Evolutionary conservation across 2,113 vertebrate species (phyloP).

Genomic region (Pangasianodon hypophthalmus): DNA sequence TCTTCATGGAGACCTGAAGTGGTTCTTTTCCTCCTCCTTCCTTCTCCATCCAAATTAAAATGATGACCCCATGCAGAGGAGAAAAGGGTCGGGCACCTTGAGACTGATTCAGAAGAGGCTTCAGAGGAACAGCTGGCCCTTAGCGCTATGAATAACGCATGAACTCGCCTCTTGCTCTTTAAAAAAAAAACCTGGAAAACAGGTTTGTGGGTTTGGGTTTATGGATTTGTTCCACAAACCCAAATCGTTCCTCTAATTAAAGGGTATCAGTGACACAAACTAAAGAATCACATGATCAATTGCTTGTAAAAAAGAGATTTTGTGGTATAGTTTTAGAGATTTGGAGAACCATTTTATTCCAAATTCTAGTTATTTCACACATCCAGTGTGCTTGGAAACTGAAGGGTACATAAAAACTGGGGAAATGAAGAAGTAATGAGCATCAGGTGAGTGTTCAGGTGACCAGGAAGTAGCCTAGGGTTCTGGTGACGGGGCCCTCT

Average conservation of each 20-base stretch:
- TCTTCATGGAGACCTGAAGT: neutral
- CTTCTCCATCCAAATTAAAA: neutral
- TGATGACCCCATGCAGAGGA: slow-evolving; percentile 28
- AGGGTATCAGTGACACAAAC: too few species aligned
- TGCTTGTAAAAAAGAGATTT: neutral
- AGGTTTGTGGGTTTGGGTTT: neutral
- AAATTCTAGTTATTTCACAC: neutral
- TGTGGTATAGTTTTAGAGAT: neutral
- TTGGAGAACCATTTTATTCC: neutral
- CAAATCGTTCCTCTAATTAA: too few species aligned
- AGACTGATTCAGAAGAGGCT: slow-evolving; percentile 1
- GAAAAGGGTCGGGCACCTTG: neutral
- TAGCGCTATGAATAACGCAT: neutral
- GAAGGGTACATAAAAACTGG: neutral
- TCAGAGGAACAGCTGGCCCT: neutral
- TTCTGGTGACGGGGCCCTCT: neutral
- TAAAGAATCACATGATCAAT: too few species aligned
- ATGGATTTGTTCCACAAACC: neutral
- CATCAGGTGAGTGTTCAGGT: neutral
- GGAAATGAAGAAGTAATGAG: neutral
- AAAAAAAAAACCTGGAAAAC: neutral
- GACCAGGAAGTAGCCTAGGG: neutral
- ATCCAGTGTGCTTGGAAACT: neutral
- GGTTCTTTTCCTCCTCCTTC: neutral
- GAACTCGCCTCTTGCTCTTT: neutral